These are phyloP conservation scores for Luehdorfia chinensis DNA, from an alignment of 1,140 invertebrate species.

Conservation along the genomic window DNA sequence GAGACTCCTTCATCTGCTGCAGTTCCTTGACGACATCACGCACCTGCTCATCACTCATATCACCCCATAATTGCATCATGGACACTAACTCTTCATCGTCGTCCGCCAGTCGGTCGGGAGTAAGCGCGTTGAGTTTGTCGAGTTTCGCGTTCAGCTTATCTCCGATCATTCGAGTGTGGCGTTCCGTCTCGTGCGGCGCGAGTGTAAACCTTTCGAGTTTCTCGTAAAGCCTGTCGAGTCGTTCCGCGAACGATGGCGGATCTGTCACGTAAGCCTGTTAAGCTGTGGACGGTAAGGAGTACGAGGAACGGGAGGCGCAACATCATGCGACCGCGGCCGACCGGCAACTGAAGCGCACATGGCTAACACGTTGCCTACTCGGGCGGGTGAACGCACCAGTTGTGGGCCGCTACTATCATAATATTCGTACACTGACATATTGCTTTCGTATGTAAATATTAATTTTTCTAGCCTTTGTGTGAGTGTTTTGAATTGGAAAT, in stretches of 20 bases:
- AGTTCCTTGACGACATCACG: conserved; percentile 42
- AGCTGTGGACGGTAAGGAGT: conserved; percentile 33
- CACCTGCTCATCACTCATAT: conserved; percentile 45
- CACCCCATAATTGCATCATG: conserved; percentile 51
- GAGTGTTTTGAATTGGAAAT: no score
- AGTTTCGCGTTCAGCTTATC: conserved; percentile 52
- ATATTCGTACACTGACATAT: no score
- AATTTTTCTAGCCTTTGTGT: no score
- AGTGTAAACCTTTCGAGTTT: conserved; percentile 52
- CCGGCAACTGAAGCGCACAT: conserved; percentile 37
- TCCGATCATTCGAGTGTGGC: background rate
- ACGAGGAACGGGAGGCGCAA: conserved; percentile 39
- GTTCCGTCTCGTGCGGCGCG: conserved; percentile 19
- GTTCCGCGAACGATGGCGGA: conserved; percentile 41
- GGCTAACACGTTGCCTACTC: conserved; percentile 12
- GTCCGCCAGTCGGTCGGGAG: conserved; percentile 34
- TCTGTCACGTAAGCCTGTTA: conserved; percentile 48
- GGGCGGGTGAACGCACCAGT: conserved; percentile 19
- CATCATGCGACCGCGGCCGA: conserved; percentile 41
- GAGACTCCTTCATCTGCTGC: conserved; percentile 38
- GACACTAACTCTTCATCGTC: conserved; percentile 56
- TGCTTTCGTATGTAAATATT: no score
- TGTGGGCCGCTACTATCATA: background rate
- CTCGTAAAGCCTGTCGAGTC: conserved; percentile 48
- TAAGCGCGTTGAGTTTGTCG: conserved; percentile 46